Conservation (phyloP, 2,797 vertebrate genomes). For the Parauchenoglanis ngamensis region DNA sequence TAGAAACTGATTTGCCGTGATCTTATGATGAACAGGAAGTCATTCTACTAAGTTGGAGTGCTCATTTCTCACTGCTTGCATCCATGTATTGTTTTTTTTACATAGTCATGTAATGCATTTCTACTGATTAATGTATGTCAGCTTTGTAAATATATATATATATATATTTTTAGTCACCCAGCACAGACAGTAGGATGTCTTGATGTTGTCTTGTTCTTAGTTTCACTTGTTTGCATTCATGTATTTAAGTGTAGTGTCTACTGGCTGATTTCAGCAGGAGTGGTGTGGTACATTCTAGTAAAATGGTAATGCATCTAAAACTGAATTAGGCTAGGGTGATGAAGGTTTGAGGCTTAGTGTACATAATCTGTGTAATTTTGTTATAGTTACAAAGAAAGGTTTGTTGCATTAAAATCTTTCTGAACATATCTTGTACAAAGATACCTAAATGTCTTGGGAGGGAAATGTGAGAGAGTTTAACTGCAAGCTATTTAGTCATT, state of each 20-base stretch:
- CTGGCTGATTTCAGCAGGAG: slow-evolving; percentile 61
- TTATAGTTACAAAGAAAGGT: slow-evolving; percentile 68
- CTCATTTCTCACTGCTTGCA: slow-evolving; percentile 47
- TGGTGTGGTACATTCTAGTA: slow-evolving; percentile 65
- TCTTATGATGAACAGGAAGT: slow-evolving; percentile 1
- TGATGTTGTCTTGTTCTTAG: slow-evolving; percentile 58
- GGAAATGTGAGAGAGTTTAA: slow-evolving; percentile 61
- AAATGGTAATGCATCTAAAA: slow-evolving; percentile 66
- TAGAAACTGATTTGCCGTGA: slow-evolving; percentile 12
- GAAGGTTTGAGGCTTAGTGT: slow-evolving; percentile 63
- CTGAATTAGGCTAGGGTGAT: slow-evolving; percentile 64
- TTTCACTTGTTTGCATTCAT: slow-evolving; percentile 64
- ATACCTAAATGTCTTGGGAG: slow-evolving; percentile 65
- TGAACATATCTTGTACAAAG: slow-evolving; percentile 78
- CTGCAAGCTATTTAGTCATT: slow-evolving; percentile 58
- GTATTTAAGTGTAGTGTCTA: slow-evolving; percentile 55
- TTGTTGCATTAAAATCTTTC: slow-evolving; percentile 70
- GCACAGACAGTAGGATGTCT: slow-evolving; percentile 62
- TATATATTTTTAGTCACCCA: slow-evolving; percentile 66
- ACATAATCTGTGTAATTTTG: slow-evolving; percentile 79
- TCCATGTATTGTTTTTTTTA: slow-evolving; percentile 65
- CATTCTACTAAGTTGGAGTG: slow-evolving; percentile 39
- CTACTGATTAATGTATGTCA: slow-evolving; percentile 57
- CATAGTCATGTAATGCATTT: slow-evolving; percentile 60
- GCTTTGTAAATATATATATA: slow-evolving; percentile 48